Evolutionary conservation across 1,140 invertebrate genomes (phyloP).

Genomic region (Saccostrea cuccullata): DNA sequence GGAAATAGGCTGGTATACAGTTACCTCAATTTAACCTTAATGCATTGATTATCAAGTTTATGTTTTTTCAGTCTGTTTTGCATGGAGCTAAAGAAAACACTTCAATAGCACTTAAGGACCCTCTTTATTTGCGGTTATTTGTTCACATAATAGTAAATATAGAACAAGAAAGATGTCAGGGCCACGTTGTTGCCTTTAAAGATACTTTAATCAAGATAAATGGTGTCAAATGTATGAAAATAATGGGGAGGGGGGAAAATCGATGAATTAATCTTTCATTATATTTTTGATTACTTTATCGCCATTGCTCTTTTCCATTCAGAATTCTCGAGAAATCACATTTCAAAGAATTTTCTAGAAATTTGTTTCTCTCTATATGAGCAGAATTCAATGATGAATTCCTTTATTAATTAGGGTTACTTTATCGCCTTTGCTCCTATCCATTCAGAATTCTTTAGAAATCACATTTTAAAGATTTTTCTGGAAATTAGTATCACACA

Average conservation of each 20-base stretch:
- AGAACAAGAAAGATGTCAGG: background rate
- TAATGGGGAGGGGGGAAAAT: background rate
- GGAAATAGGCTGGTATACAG: no score
- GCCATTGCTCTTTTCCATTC: background rate
- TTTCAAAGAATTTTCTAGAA: background rate
- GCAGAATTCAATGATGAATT: background rate
- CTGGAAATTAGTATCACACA: background rate
- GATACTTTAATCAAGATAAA: background rate
- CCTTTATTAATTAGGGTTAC: no score
- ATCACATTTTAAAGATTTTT: background rate
- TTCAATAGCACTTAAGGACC: background rate
- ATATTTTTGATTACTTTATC: no score
- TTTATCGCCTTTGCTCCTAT: no score
- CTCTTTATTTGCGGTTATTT: no score
- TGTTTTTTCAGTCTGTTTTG: no score
- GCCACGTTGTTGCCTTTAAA: background rate
- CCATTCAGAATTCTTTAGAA: no score
- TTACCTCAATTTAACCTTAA: no score
- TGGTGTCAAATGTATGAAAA: background rate
- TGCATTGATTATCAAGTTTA: no score
- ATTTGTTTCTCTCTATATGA: no score
- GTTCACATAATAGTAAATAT: background rate
- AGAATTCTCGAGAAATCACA: background rate
- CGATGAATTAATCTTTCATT: background rate
- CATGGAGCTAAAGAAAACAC: constrained; percentile 1